Base-by-base conservation (phyloP, 1,140 invertebrate genomes). In the Apis cerana region DNA sequence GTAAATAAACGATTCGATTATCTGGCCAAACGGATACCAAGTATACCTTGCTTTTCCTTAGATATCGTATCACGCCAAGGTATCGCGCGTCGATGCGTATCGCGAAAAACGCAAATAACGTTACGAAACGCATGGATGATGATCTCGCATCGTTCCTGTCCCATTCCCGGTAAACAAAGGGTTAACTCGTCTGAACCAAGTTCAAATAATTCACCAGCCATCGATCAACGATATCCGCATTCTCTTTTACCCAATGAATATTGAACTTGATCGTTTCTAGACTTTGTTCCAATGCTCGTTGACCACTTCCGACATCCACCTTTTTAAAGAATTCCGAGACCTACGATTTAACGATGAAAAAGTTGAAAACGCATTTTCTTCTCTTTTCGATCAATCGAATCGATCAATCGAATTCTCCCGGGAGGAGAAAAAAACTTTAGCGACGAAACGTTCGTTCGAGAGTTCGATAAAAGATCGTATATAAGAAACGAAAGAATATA, bases 181-280 rank as follows among this genome's bases (percentile, higher is more conserved):
- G 80, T 90, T 90, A 90, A 89, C 89, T 90, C 67, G 69, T 62
- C 50, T 62, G 23, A 80, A 62, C 33, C n/a, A n/a, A n/a, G 62
- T 91, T 92, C 72, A 93, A 88, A 85, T 95, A 93, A 56, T 94
- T 92, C n/a, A 91, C 91, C 4, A 97, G 93, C 96, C 96, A 97
- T 67, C 94, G 86, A 82, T 95, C 94, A 52, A 96, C 94, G 59
- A 93, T 91, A 4, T 95, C 94, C n/a, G 96, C 95, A 86, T 97
- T 96, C 59, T 95, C 94, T 61, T 95, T 93, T 2, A 97, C 95
- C 97, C 97, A 97, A 78, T 96, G 95, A n/a, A 97, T 97, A 91
- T 97, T 97, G 61, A 97, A 95, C 87, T 95, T 95, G 78, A 97
- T 97, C n/a, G 95, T 96, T 93, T 97, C 97, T 74, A 97, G 91